These are phyloP conservation scores for Drosophila sproati DNA, from an alignment of 1,140 invertebrate species.

Conservation along the genomic window DNA sequence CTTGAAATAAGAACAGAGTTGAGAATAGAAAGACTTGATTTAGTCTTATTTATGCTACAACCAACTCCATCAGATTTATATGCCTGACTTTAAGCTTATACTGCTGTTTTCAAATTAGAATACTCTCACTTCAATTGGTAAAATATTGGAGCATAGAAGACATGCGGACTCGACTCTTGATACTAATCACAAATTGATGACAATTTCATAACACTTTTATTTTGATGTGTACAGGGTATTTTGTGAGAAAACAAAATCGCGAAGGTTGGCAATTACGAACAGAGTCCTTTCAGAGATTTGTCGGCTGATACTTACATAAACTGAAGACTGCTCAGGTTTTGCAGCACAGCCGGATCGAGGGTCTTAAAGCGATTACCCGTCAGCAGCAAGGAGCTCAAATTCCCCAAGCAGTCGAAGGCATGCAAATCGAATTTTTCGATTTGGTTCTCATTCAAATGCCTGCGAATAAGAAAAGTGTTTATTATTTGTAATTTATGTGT, in stretches of 20 bases:
- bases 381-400: slow-evolving; percentile 72
- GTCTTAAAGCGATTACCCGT: slow-evolving; percentile 84
- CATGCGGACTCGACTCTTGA: too few species aligned
- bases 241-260: too few species aligned
- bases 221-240: not conserved
- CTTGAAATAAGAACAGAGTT: too few species aligned
- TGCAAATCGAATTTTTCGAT: slow-evolving; percentile 83
- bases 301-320: slow-evolving; percentile 85
- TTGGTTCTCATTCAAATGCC: slow-evolving; percentile 74
- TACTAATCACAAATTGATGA: not conserved
- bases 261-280: not conserved
- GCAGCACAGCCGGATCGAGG: slow-evolving; percentile 83
- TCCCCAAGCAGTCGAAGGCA: slow-evolving; percentile 76
- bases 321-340: slow-evolving; percentile 84
- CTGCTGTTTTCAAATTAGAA: too few species aligned
- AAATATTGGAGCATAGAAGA: too few species aligned
- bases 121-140: too few species aligned
- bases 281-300: not conserved
- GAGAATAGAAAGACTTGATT: too few species aligned
- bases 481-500: slow-evolving; percentile 40
- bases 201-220: too few species aligned
- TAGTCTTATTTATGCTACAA: too few species aligned
- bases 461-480: slow-evolving; percentile 22
- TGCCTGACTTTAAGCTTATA: too few species aligned
- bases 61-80: too few species aligned